phyloP scores from a whole-genome alignment of 2,888 invertebrate genomes.

The Pheosia tremula region DNA sequence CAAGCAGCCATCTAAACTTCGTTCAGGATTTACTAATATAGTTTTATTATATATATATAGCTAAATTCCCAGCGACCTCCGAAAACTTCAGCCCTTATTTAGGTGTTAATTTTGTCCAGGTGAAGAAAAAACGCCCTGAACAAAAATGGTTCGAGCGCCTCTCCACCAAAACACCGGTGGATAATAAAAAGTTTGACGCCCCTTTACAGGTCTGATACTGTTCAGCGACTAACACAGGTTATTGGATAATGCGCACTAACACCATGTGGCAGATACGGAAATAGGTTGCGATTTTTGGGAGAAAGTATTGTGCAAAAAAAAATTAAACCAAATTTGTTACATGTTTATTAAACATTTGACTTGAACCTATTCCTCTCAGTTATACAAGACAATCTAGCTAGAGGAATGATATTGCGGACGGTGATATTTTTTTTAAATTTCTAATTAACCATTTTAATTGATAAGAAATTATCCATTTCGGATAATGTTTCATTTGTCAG shows the following conservation, averaged over 20 bases:
- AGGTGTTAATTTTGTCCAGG: constrained; percentile 48
- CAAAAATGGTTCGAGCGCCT: constrained; percentile 79
- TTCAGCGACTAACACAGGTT: constrained; percentile 23
- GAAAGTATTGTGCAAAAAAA: constrained; percentile 16
- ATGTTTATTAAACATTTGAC: too few species aligned
- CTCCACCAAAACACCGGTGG: constrained; percentile 57
- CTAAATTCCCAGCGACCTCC: neutral
- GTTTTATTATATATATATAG: neutral
- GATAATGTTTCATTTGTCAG: neutral
- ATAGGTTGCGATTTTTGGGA: constrained; percentile 4
- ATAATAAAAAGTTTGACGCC: constrained; percentile 58
- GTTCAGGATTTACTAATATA: neutral
- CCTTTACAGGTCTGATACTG: constrained; percentile 68
- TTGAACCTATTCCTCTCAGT: neutral
- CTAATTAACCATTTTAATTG: neutral
- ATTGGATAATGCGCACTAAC: constrained; percentile 42
- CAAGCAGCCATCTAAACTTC: neutral
- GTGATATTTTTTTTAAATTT: neutral
- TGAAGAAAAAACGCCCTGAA: constrained; percentile 60
- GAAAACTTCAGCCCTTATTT: constrained; percentile 13
- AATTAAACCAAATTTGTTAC: neutral
- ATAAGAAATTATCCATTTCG: too few species aligned
- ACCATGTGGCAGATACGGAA: constrained; percentile 16
- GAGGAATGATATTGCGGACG: neutral
- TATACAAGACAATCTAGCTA: neutral